Conservation (phyloP, 2,113 vertebrate species). For the Gymnarchus niloticus region DNA sequence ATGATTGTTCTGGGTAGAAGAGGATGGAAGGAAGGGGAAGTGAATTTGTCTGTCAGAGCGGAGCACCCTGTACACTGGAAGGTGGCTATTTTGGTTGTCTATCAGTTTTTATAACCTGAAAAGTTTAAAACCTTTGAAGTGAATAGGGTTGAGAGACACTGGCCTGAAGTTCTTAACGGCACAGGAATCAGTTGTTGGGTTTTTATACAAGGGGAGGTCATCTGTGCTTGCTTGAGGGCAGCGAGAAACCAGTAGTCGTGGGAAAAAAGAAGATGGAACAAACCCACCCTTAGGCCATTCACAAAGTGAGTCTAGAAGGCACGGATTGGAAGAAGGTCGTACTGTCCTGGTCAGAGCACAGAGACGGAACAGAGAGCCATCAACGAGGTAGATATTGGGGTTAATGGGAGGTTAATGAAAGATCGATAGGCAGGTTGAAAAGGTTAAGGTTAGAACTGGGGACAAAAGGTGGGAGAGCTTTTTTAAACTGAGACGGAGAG, state of each 20-base stretch:
- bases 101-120: not conserved
- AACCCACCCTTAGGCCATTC: not conserved
- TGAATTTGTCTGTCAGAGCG: not conserved
- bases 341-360: not conserved
- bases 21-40: not conserved
- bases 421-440: not conserved
- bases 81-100: not conserved
- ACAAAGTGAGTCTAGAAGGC: not conserved
- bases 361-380: not conserved
- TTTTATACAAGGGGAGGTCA: not conserved
- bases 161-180: not conserved
- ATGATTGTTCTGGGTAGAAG: not conserved
- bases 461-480: not conserved
- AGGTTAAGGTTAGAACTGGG: not conserved
- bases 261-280: no score
- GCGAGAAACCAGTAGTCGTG: not conserved
- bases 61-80: not conserved
- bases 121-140: no score
- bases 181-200: not conserved
- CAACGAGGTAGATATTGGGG: not conserved
- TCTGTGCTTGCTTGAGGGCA: no score
- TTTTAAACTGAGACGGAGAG: not conserved
- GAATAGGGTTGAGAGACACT: not conserved
- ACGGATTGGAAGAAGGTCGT: not conserved
- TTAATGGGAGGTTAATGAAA: conserved; percentile 1